Evolutionary conservation across 2,113 vertebrate genomes (phyloP), one percentile per base, ranked within the genome.

Genomic region (Pristiophorus japonicus): DNA sequence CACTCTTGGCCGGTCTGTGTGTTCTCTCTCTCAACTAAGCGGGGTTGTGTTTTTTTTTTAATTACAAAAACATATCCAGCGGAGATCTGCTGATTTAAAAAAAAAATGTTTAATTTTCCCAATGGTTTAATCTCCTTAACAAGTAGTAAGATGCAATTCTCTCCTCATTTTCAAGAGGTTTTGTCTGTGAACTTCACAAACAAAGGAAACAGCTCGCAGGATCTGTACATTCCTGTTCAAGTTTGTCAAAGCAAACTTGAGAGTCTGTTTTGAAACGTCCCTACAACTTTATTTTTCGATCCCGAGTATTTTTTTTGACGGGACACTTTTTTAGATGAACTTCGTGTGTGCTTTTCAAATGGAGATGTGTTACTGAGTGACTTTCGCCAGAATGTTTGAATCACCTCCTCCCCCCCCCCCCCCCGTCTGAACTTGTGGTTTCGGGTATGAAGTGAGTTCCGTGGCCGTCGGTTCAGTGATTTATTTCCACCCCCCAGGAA

Each of bases 181-280:
- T 87, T 63, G 34, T 63, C 4, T 92, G 27, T 59, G 51, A 63
- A 92, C 59, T 92, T 92, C 88, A 63, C 59, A 91, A 91, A 91
- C 88, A 92, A 92, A 92, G 88, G 59, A 92, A 92, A 20, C 34
- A 20, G 3, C 27, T 8, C 7, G 20, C 45, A 87, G 8, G 45
- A 87, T 92, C 59, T 4, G 5, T 63, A 55, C 55, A 63, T 38
- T 10, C 38, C 62, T 90, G 22, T 30, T 14, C 87, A 90, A 90
- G 87, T 90, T 90, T 27, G 87, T 55, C 87, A 63, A 38, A 14
- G 38, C 16, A 6, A n/a, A 38, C 55, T 91, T n/a, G 59, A 5
- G 0, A 63, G 59, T n/a, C 34, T 55, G 51, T 59, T 55, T 16
- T 55, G 84, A 24, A 78, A 6, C 81, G 81, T 47, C 85, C 47